phyloP scores from a whole-genome alignment of 2,113 vertebrate genomes.

The Phyllostomus hastatus region DNA sequence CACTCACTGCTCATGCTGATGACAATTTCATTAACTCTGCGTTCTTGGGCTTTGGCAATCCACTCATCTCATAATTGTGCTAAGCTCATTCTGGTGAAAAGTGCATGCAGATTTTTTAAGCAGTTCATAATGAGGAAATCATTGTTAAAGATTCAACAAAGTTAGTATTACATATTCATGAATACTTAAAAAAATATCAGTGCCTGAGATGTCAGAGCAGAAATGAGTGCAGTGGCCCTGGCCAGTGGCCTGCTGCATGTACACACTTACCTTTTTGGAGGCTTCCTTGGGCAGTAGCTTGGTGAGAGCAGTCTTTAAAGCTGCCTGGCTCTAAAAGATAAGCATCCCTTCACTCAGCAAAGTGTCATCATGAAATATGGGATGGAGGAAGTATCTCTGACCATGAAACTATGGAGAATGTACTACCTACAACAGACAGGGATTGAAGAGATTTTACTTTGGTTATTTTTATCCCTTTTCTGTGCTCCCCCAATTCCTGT shows the following conservation, averaged over 20 bases:
- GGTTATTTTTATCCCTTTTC: not conserved
- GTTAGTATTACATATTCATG: slow-evolving; percentile 78
- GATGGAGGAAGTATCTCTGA: not conserved
- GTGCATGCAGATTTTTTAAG: slow-evolving; percentile 81
- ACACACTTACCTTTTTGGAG: slow-evolving; percentile 64
- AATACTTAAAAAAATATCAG: slow-evolving; percentile 76
- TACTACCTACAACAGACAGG: not conserved
- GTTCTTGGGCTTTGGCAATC: slow-evolving; percentile 68
- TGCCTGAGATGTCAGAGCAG: slow-evolving; percentile 68
- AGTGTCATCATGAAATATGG: not conserved
- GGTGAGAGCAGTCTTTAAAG: slow-evolving; percentile 50
- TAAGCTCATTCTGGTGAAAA: slow-evolving; percentile 82
- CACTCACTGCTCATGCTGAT: slow-evolving; percentile 53
- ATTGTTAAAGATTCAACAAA: slow-evolving; percentile 82
- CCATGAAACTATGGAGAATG: not conserved
- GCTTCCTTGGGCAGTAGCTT: slow-evolving; percentile 37
- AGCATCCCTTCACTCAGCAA: not conserved
- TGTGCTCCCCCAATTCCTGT: not conserved
- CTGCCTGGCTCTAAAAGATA: slow-evolving; percentile 53
- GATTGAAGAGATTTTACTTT: not conserved
- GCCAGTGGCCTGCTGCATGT: not conserved
- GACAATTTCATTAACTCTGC: slow-evolving; percentile 80
- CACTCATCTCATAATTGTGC: slow-evolving; percentile 75
- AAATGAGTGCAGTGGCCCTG: slow-evolving; percentile 53
- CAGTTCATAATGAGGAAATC: slow-evolving; percentile 80